Evolutionary conservation across 2,797 vertebrate species (phyloP).

Genomic region (Phyllotis vaccarum): DNA sequence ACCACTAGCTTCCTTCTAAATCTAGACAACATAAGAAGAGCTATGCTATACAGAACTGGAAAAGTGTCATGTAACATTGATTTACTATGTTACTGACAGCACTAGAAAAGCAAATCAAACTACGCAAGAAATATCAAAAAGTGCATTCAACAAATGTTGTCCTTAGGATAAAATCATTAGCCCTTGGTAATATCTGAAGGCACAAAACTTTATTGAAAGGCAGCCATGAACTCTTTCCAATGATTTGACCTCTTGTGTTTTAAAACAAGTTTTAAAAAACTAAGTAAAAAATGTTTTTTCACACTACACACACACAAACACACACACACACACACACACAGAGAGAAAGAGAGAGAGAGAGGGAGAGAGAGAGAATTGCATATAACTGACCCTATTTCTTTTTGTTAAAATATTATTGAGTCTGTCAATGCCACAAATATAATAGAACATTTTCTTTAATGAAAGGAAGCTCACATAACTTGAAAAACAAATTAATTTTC

Average conservation of each 20-base stretch:
- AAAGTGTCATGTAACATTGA: slow-evolving; percentile 72
- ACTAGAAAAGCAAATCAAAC: slow-evolving; percentile 74
- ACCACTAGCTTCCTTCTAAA: slow-evolving; percentile 67
- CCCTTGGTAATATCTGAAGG: slow-evolving; percentile 20
- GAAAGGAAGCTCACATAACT: neutral
- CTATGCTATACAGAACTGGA: slow-evolving; percentile 66
- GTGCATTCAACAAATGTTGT: slow-evolving; percentile 54
- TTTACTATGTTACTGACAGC: slow-evolving; percentile 73
- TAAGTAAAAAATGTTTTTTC: neutral
- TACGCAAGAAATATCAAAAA: slow-evolving; percentile 66
- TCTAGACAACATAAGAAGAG: slow-evolving; percentile 76
- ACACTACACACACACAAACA: neutral
- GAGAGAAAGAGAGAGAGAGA: too few relatives aligned
- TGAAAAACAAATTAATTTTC: neutral
- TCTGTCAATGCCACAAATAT: neutral
- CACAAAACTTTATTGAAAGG: slow-evolving; percentile 34
- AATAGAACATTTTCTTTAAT: slow-evolving; percentile 14
- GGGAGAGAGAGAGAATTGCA: too few relatives aligned
- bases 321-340: neutral
- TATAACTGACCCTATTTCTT: neutral
- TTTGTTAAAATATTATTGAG: neutral
- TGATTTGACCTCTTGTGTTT: slow-evolving; percentile 25
- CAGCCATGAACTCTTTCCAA: neutral
- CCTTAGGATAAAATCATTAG: slow-evolving; percentile 62
- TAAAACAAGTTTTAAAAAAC: neutral